Conservation (phyloP, 2,888 invertebrate species). For the Prenolepis imparis region DNA sequence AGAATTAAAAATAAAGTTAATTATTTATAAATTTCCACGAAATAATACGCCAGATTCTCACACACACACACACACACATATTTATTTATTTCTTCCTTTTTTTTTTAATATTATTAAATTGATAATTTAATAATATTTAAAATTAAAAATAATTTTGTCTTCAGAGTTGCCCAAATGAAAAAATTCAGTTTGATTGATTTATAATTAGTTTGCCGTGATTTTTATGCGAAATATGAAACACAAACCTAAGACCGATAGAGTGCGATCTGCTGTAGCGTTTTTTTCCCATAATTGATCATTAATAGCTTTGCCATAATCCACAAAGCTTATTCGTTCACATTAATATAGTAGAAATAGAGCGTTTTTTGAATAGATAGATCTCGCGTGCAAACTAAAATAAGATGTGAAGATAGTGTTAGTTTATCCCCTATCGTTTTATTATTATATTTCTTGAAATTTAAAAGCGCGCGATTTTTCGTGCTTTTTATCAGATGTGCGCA, state of each 20-base stretch:
- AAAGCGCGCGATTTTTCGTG: background rate
- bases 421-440: background rate
- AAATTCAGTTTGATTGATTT: background rate
- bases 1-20: background rate
- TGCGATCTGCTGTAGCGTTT: constrained; percentile 16
- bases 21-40: background rate
- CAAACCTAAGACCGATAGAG: background rate
- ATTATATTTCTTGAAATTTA: background rate
- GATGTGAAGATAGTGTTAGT: background rate
- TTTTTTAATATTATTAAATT: too few species aligned
- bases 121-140: too few species aligned
- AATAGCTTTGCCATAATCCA: constrained; percentile 41
- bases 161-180: background rate
- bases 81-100: background rate
- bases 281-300: constrained; percentile 16
- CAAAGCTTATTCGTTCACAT: constrained; percentile 28
- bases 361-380: constrained; percentile 19
- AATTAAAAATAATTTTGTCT: background rate
- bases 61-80: background rate
- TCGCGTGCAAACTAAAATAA: constrained; percentile 13
- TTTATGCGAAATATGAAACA: background rate
- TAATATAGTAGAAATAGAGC: constrained; percentile 43
- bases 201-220: background rate
- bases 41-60: background rate
- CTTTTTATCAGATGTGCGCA: background rate